These are phyloP conservation scores for Cataglyphis cursor DNA, from an alignment of 2,888 invertebrate species.

Conservation along the genomic window DNA sequence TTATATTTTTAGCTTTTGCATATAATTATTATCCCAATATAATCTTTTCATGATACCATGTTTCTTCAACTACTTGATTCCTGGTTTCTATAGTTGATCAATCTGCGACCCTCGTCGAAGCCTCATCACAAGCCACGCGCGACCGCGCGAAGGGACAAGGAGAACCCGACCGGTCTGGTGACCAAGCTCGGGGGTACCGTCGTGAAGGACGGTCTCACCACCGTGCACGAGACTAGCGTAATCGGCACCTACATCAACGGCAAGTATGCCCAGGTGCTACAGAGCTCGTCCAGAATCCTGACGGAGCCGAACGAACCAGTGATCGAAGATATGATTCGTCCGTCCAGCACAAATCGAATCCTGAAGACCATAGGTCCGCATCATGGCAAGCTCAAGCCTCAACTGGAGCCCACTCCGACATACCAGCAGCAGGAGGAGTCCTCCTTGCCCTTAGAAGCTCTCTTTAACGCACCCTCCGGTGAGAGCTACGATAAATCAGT, in stretches of 20 bases:
- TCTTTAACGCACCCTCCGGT: slow-evolving; percentile 87
- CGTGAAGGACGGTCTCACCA: slow-evolving; percentile 93
- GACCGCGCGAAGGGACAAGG: slow-evolving; percentile 88
- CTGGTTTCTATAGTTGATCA: slow-evolving; percentile 88
- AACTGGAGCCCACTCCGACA: slow-evolving; percentile 90
- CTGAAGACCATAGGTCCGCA: slow-evolving; percentile 92
- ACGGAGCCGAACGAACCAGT: slow-evolving; percentile 67
- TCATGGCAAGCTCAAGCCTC: slow-evolving; percentile 86
- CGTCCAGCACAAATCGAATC: slow-evolving; percentile 90
- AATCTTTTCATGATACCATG: background rate
- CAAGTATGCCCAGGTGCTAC: slow-evolving; percentile 95
- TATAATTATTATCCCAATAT: background rate
- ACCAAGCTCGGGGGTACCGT: slow-evolving; percentile 95
- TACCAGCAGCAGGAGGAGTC: slow-evolving; percentile 88
- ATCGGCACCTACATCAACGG: slow-evolving; percentile 95
- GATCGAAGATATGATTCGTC: slow-evolving; percentile 89
- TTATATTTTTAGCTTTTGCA: background rate
- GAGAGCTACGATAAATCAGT: background rate
- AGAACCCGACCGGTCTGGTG: slow-evolving; percentile 93
- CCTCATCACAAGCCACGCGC: slow-evolving; percentile 87
- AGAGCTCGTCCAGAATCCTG: slow-evolving; percentile 92
- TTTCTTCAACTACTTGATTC: background rate
- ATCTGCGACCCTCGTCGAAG: slow-evolving; percentile 91
- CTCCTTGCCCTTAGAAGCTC: slow-evolving; percentile 88
- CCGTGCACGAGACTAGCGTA: slow-evolving; percentile 95